Evolutionary conservation across 2,888 invertebrate species (phyloP).

Genomic region (Hydrotaea diabolus): DNA sequence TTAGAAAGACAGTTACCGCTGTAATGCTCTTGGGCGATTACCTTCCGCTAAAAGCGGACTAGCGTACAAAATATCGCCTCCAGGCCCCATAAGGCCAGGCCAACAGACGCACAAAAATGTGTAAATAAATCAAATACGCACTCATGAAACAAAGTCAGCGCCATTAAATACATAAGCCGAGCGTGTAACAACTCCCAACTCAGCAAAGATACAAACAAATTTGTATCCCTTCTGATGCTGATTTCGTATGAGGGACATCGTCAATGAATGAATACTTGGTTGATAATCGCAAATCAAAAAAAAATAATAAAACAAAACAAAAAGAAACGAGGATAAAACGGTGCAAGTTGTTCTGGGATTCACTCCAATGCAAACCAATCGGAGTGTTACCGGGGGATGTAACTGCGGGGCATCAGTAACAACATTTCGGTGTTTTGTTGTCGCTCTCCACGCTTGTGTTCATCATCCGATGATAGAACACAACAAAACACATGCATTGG

Average conservation of each 20-base stretch:
- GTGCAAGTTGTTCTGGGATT: neutral
- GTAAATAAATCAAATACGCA: conserved; percentile 10
- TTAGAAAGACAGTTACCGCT: neutral
- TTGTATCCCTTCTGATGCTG: neutral
- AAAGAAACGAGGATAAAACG: neutral
- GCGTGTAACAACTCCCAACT: conserved; percentile 12
- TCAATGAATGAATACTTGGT: neutral
- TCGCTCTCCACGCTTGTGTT: conserved; percentile 21
- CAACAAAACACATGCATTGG: conserved; percentile 59
- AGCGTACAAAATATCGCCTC: neutral
- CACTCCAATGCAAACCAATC: neutral
- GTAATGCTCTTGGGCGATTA: neutral
- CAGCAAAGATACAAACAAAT: no score
- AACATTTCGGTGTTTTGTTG: neutral
- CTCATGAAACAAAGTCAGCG: conserved; percentile 4
- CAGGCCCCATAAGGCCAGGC: neutral
- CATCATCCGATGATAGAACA: conserved; percentile 28
- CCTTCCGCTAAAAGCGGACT: neutral
- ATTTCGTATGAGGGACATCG: neutral
- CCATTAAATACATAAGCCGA: neutral
- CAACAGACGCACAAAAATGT: neutral
- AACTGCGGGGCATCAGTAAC: conserved; percentile 46
- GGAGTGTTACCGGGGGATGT: conserved; percentile 46
- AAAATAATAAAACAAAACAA: neutral
- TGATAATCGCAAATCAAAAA: neutral